Percentiles rank a stretch among this genome's conserved stretches.
phyloP scores from a whole-genome alignment of 1,140 invertebrate species.

The Mya arenaria region DNA sequence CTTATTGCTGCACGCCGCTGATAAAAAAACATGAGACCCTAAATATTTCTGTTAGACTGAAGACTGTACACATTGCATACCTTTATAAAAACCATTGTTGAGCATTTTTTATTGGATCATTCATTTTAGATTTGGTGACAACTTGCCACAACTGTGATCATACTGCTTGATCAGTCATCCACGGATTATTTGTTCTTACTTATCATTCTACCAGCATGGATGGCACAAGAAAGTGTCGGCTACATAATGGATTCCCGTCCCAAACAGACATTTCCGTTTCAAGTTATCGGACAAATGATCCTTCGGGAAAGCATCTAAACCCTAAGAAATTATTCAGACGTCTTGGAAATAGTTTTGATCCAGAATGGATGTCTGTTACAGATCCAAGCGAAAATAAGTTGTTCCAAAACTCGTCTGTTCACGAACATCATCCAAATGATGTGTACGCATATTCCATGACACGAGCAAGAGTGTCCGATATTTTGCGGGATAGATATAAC shows the following conservation, averaged over 20 bases:
- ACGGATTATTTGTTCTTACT: background rate
- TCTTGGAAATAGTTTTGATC: constrained; percentile 29
- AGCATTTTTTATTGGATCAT: too few relatives aligned
- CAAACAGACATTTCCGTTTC: background rate
- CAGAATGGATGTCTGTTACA: constrained; percentile 34
- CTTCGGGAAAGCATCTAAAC: constrained; percentile 21
- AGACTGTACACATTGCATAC: too few relatives aligned
- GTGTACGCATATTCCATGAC: background rate
- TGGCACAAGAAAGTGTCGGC: background rate
- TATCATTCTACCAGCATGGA: background rate
- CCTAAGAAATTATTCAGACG: constrained; percentile 11
- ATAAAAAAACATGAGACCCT: too few relatives aligned
- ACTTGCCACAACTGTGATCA: too few relatives aligned
- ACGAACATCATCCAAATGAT: too few relatives aligned
- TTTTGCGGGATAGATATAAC: background rate
- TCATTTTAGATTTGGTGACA: too few relatives aligned
- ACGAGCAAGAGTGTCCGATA: background rate
- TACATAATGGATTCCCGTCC: background rate
- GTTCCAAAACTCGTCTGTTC: background rate
- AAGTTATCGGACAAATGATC: constrained; percentile 4
- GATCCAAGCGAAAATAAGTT: background rate
- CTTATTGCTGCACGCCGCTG: too few relatives aligned
- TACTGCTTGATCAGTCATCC: background rate
- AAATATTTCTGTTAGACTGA: too few relatives aligned
- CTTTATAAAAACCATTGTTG: too few relatives aligned